Evolutionary conservation across 2,113 vertebrate species (phyloP).

Genomic region (Notiomystis cincta): DNA sequence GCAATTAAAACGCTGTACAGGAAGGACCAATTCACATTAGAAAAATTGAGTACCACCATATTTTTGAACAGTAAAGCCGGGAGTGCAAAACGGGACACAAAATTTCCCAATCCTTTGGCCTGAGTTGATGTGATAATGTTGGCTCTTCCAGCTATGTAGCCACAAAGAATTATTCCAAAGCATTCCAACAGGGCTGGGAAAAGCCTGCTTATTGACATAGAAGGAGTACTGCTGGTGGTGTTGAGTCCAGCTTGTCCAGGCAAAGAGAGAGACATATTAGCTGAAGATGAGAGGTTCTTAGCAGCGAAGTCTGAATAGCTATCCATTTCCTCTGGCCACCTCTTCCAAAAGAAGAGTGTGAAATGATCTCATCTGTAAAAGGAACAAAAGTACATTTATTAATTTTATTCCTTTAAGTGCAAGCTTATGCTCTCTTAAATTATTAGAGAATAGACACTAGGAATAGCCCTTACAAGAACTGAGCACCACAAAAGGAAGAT

Average conservation of each 20-base stretch:
- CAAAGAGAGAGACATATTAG: slow-evolving; percentile 60
- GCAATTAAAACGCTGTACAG: slow-evolving; percentile 91
- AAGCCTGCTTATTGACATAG: slow-evolving; percentile 91
- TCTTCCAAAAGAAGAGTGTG: slow-evolving; percentile 27
- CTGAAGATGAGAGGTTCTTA: slow-evolving; percentile 54
- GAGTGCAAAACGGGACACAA: slow-evolving; percentile 95
- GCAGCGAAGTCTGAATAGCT: slow-evolving; percentile 37
- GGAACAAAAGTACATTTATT: background rate
- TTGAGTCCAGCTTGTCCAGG: slow-evolving; percentile 54
- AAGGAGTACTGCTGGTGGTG: slow-evolving; percentile 55
- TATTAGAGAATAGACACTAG: background rate
- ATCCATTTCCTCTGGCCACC: slow-evolving; percentile 68
- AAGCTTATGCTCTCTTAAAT: background rate
- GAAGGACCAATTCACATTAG: slow-evolving; percentile 92
- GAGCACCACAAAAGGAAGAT: background rate
- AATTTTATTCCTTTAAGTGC: background rate
- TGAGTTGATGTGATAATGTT: slow-evolving; percentile 90
- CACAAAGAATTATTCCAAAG: slow-evolving; percentile 95
- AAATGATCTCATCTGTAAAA: slow-evolving; percentile 61
- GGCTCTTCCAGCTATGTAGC: slow-evolving; percentile 89
- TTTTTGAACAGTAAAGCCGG: slow-evolving; percentile 96
- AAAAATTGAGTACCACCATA: slow-evolving; percentile 95
- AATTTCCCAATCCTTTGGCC: slow-evolving; percentile 92
- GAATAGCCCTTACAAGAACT: background rate
- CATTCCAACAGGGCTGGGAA: slow-evolving; percentile 94